These are phyloP conservation scores for Batillaria attramentaria DNA, from an alignment of 1,140 invertebrate genomes.

Conservation along the genomic window DNA sequence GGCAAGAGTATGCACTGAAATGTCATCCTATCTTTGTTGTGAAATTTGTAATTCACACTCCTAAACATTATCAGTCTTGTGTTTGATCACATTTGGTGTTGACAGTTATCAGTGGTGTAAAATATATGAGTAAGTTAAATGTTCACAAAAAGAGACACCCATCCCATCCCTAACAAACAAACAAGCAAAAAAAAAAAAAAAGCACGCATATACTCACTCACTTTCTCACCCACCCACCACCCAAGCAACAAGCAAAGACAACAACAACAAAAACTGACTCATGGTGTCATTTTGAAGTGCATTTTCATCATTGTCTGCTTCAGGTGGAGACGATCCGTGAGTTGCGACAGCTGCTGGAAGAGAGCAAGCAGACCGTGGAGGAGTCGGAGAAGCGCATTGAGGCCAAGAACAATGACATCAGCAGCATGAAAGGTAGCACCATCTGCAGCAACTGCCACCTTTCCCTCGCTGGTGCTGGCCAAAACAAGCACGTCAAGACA, in stretches of 20 bases:
- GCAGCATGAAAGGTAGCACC: conserved; percentile 32
- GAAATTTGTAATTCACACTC: neutral
- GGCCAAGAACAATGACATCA: conserved; percentile 34
- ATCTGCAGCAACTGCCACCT: too few relatives aligned
- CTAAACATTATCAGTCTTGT: neutral
- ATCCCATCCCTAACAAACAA: too few relatives aligned
- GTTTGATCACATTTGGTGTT: neutral
- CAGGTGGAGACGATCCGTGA: conserved; percentile 47
- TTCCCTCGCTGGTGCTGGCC: too few relatives aligned
- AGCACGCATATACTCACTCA: too few relatives aligned
- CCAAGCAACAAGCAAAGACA: too few relatives aligned
- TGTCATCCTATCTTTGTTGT: neutral
- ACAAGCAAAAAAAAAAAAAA: too few relatives aligned
- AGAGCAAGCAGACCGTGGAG: conserved; percentile 53
- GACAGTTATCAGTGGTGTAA: neutral
- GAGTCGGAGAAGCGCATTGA: conserved; percentile 33
- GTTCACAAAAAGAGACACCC: too few relatives aligned
- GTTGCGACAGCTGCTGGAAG: conserved; percentile 42
- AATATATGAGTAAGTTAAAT: too few relatives aligned
- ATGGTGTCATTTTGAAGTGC: neutral
- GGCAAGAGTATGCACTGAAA: neutral
- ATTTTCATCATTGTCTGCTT: neutral
- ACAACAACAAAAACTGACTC: neutral
- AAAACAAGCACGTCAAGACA: too few relatives aligned
- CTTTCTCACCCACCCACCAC: too few relatives aligned